Evolutionary conservation across 2,888 invertebrate species (phyloP).

Genomic region (Galerucella pusilla): DNA sequence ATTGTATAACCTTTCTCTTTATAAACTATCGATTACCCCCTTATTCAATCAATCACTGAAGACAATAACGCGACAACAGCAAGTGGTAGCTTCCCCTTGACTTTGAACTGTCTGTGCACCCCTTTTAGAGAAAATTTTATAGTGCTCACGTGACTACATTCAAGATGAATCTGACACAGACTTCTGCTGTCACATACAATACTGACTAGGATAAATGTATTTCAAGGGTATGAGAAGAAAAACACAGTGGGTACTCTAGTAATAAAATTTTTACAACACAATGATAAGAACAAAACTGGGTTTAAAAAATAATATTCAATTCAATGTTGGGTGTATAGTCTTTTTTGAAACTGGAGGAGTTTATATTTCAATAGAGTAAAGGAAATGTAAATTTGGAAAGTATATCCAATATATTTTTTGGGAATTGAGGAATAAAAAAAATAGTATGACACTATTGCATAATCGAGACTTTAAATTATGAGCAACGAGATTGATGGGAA

Average conservation of each 20-base stretch:
- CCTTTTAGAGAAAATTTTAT: conserved; percentile 46
- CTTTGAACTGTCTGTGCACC: conserved; percentile 45
- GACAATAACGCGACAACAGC: conserved; percentile 59
- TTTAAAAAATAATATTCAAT: too few relatives aligned
- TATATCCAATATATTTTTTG: too few relatives aligned
- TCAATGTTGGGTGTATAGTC: too few relatives aligned
- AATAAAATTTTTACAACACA: background rate
- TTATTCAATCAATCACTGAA: conserved; percentile 55
- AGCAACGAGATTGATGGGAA: too few relatives aligned
- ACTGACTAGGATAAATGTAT: conserved; percentile 20
- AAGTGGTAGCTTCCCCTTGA: conserved; percentile 53
- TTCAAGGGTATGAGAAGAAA: background rate
- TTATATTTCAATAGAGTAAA: too few relatives aligned
- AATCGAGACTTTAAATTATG: too few relatives aligned
- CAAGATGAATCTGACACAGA: conserved; percentile 42
- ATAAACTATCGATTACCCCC: conserved; percentile 45
- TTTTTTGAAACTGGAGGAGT: too few relatives aligned
- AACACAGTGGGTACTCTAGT: background rate
- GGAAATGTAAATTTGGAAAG: too few relatives aligned
- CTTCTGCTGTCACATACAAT: conserved; percentile 50
- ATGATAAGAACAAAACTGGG: background rate
- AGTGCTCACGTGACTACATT: conserved; percentile 46
- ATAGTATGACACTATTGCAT: too few relatives aligned
- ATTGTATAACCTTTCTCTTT: conserved; percentile 2
- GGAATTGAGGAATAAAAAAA: too few relatives aligned